phyloP scores from a whole-genome alignment of 2,888 invertebrate species.

The Chaetoderma sp. region DNA sequence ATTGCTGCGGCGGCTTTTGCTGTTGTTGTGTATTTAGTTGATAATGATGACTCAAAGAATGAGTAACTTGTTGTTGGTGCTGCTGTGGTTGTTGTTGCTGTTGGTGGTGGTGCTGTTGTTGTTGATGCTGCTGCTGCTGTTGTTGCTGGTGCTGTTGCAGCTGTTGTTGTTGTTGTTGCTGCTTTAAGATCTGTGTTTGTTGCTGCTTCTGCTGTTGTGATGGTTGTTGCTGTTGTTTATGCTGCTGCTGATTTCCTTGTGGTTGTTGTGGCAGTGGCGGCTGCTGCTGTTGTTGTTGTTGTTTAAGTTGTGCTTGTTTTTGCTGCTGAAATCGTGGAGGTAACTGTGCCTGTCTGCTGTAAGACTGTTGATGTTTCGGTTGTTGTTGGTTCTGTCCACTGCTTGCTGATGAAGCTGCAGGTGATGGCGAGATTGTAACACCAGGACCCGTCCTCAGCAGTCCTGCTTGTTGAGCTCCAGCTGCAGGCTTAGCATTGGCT shows the following conservation, averaged over 20 bases:
- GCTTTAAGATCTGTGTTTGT: constrained; percentile 24
- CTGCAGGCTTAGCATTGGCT: not conserved
- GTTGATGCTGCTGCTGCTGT: too few species aligned
- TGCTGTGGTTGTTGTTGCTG: too few species aligned
- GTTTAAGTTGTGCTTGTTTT: constrained; percentile 25
- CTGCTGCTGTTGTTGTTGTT: constrained; percentile 38
- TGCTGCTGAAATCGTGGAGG: constrained; percentile 12
- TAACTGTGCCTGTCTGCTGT: constrained; percentile 9
- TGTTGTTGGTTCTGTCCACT: constrained; percentile 1
- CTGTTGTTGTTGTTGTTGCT: too few species aligned
- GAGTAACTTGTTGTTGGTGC: too few species aligned
- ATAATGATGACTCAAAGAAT: too few species aligned
- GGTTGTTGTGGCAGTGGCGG: constrained; percentile 63
- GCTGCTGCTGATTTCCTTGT: constrained; percentile 6
- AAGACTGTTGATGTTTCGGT: not conserved
- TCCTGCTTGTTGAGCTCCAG: not conserved
- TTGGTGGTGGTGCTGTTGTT: too few species aligned
- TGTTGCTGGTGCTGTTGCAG: too few species aligned
- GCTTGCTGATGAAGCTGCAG: not conserved
- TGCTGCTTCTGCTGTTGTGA: not conserved
- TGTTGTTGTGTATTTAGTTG: too few species aligned
- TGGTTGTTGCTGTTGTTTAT: constrained; percentile 25
- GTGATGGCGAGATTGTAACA: constrained; percentile 5
- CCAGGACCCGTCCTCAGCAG: constrained; percentile 1
- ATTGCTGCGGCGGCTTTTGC: too few species aligned